Evolutionary conservation across 2,888 invertebrate genomes (phyloP), one percentile per base, ranked within the genome.

Genomic region (Molanna angustata): DNA sequence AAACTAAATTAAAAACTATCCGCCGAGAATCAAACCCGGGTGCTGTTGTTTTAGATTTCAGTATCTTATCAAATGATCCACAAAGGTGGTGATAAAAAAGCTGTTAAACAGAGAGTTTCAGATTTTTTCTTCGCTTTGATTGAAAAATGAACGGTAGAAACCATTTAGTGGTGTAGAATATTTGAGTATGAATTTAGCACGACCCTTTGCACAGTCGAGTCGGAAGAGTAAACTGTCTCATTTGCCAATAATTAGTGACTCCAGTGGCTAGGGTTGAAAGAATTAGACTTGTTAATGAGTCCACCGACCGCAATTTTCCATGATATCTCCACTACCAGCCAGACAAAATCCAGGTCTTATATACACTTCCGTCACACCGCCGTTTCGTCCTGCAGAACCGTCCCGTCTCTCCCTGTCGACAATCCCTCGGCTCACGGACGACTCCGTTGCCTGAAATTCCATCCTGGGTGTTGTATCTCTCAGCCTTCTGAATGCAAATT

Each of bases 251-350:
- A 58, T 58, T 58, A 58, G 58, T 50, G 58, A 17, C 49, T 40
- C 42, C 45, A 21, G 22, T 52, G 17, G 11, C 46, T 35, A 43
- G 45, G 49, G 54, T 31, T 54, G 54, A 58, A 58, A 56, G 56
- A 58, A 58, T 58, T 58, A 58, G 53, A 58, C 58, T 58, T 58
- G 58, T 56, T 58, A 58, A 58, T 58, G 58, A 56, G 50, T 33
- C 33, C 17, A 16, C 48, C 51, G 45, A 44, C 42, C 49, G 47
- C 45, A 44, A 47, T 37, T 48, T 51, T 44, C 52, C 49, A 46
- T 49, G 57, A 54, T 57, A 54, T 49, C 41, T 41, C 21, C 45
- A n/a, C 31, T 9, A 22, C 16, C 14, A 39, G 16, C 41, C 22
- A 32, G 27, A 18, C 27, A 21, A 45, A 39, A 44, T 18, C 45